Conservation (phyloP, 2,888 invertebrate species). For the Asteroscopus sphinx region DNA sequence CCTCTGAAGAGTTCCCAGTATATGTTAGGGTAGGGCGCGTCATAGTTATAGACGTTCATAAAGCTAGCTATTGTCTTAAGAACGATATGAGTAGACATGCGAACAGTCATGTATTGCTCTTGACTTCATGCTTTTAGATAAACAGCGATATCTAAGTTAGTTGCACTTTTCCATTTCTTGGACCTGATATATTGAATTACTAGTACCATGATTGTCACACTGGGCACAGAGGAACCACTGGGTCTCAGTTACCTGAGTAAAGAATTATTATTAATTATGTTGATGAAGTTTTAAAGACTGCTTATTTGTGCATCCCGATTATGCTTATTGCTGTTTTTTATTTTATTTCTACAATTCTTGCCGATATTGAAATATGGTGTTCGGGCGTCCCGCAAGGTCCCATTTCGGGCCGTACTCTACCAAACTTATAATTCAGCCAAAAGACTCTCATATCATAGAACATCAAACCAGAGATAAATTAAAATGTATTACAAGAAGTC, state of each 20-base stretch:
- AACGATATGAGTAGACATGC: neutral
- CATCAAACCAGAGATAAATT: constrained; percentile 8
- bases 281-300: too few relatives aligned
- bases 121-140: constrained; percentile 1
- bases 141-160: neutral
- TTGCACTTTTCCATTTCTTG: too few relatives aligned
- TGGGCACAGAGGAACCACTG: too few relatives aligned
- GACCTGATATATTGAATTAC: too few relatives aligned
- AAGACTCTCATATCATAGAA: constrained; percentile 1
- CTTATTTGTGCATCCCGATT: too few relatives aligned
- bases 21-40: neutral
- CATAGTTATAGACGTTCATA: neutral
- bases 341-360: too few relatives aligned
- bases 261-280: too few relatives aligned
- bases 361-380: too few relatives aligned
- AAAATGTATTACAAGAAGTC: constrained; percentile 16
- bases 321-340: too few relatives aligned
- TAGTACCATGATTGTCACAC: too few relatives aligned
- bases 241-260: too few relatives aligned
- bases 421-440: neutral
- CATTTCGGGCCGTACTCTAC: neutral
- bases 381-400: too few relatives aligned
- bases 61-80: constrained; percentile 3
- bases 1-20: constrained; percentile 6
- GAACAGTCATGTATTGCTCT: neutral